These are phyloP conservation scores for Cyphomyrmex costatus DNA, from an alignment of 1,140 invertebrate genomes.

Conservation along the genomic window DNA sequence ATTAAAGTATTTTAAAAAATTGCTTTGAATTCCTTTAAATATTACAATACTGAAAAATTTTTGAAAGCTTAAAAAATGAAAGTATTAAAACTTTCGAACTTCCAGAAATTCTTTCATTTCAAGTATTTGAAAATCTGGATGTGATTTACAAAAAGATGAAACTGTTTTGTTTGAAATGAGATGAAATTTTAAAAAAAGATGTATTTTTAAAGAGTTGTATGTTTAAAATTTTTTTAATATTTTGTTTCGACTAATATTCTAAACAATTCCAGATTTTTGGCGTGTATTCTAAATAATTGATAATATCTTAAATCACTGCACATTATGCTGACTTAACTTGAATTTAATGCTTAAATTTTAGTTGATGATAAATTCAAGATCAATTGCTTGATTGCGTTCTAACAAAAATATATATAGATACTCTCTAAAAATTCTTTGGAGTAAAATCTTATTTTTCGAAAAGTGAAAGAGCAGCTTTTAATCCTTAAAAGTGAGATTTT, in stretches of 20 bases:
- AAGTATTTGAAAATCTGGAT: neutral
- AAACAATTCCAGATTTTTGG: neutral
- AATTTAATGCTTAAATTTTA: neutral
- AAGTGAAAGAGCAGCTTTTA: no score
- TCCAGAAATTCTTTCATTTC: neutral
- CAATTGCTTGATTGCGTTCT: neutral
- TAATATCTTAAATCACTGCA: neutral
- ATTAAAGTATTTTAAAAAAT: neutral
- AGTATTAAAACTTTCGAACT: neutral
- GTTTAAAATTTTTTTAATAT: neutral
- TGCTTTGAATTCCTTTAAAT: neutral
- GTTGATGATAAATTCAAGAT: constrained; percentile 34
- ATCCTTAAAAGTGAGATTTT: no score
- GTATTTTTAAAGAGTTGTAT: neutral
- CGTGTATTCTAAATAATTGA: neutral
- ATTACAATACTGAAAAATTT: neutral
- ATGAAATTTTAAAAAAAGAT: neutral
- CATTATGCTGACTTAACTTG: neutral
- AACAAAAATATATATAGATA: constrained; percentile 8
- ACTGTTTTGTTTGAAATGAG: neutral
- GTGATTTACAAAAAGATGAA: no score
- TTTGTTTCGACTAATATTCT: neutral
- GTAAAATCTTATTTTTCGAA: no score
- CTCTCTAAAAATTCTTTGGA: no score
- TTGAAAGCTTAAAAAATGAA: neutral